phyloP scores from a whole-genome alignment of 35 echinoderm and acorn worm genomes.

The Ophiothrix spiculata region DNA sequence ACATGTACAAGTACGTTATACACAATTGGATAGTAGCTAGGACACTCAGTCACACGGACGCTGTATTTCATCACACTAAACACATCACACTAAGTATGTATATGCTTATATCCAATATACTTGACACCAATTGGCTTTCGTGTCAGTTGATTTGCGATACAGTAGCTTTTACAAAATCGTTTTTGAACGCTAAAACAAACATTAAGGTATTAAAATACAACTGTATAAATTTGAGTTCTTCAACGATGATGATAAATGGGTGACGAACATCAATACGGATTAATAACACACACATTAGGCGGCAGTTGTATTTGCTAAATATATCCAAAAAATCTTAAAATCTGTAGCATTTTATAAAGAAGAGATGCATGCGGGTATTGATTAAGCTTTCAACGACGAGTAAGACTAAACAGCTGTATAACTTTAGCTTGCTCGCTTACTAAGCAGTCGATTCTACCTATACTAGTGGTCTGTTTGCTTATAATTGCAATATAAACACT shows the following conservation, averaged over 20 bases:
- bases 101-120: too few species aligned
- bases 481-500: not conserved
- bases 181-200: not conserved
- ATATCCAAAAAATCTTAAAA: not conserved
- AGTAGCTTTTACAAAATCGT: not conserved
- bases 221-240: not conserved
- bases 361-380: not conserved
- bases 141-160: not conserved
- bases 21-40: too few species aligned
- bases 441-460: not conserved
- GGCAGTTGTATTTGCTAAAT: constrained; percentile 12
- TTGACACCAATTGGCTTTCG: too few species aligned
- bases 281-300: constrained; percentile 9
- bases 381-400: not conserved
- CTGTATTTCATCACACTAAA: too few species aligned
- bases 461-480: not conserved
- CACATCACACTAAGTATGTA: too few species aligned
- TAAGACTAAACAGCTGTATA: not conserved
- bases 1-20: too few species aligned
- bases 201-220: constrained; percentile 5
- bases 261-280: not conserved
- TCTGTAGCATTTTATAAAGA: not conserved
- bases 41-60: too few species aligned
- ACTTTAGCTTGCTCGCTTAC: not conserved
- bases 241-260: not conserved